Percentiles rank a stretch among this genome's conserved stretches.
Conservation (phyloP, 1,140 invertebrate species). For the Trichonephila inaurata region DNA sequence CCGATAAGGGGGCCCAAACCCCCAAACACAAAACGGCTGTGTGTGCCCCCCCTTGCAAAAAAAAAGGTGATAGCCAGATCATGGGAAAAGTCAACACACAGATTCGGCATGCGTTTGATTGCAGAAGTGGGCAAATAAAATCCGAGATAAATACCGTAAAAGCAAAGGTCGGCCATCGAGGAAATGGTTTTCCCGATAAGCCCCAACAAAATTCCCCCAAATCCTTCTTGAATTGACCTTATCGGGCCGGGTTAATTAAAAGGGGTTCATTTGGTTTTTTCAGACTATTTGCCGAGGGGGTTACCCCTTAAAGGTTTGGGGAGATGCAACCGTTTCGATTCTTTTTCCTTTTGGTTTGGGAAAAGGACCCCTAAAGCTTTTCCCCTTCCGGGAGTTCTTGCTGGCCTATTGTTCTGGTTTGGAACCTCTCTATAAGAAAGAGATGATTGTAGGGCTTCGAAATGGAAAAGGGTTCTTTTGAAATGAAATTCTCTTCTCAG, state of each 20-base stretch:
- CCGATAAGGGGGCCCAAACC: slow-evolving; percentile 28
- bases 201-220: not conserved
- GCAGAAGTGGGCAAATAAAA: not conserved
- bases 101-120: slow-evolving; percentile 49
- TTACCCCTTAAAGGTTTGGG: not conserved
- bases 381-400: too few species aligned
- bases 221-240: slow-evolving; percentile 30
- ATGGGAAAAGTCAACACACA: slow-evolving; percentile 57
- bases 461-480: too few species aligned
- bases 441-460: too few species aligned
- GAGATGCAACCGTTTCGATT: slow-evolving; percentile 31
- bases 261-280: slow-evolving; percentile 17
- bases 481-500: too few species aligned
- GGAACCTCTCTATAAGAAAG: too few species aligned
- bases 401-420: too few species aligned
- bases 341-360: too few species aligned
- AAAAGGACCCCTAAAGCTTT: too few species aligned
- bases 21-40: slow-evolving; percentile 32
- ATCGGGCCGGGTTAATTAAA: not conserved
- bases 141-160: not conserved
- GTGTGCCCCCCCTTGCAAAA: not conserved
- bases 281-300: slow-evolving; percentile 20
- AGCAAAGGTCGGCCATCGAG: slow-evolving; percentile 52
- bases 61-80: slow-evolving; percentile 28
- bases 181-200: slow-evolving; percentile 41